A percentile compares a stretch with the other conserved stretches of the same genome.
Conservation (phyloP, 2,797 vertebrate genomes). For the Scolopax rusticola region DNA sequence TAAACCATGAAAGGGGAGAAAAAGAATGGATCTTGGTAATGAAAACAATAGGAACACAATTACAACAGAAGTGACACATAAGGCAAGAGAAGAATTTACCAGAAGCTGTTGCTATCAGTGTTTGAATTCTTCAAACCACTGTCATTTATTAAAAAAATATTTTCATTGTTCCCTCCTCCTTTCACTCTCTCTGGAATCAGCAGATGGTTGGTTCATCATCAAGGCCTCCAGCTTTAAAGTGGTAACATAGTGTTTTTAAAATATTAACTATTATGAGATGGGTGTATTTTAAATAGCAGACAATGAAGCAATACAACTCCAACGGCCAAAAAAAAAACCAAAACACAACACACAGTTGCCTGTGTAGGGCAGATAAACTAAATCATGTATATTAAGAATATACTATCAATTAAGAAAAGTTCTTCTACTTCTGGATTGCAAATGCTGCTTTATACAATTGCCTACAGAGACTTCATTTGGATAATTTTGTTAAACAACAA, state of each 20-base stretch:
- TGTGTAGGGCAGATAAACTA: not conserved
- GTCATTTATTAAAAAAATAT: not conserved
- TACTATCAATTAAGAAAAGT: not conserved
- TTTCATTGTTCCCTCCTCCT: not conserved
- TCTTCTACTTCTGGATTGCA: not conserved
- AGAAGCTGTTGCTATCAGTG: not conserved
- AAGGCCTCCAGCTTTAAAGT: not conserved
- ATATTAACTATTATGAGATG: not conserved
- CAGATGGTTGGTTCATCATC: not conserved
- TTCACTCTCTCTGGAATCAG: not conserved
- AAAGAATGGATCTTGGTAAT: not conserved
- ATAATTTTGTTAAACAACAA: not conserved
- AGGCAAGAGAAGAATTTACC: not conserved
- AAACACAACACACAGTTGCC: not conserved
- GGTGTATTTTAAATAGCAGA: not conserved
- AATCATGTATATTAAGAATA: not conserved
- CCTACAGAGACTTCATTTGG: not conserved
- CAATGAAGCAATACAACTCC: not conserved
- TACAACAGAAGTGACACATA: not conserved
- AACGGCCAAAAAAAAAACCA: not conserved
- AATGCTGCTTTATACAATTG: not conserved
- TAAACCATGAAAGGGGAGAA: not conserved
- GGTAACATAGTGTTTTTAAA: not conserved
- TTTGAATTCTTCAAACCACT: not conserved
- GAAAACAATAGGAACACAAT: not conserved